phyloP scores from a whole-genome alignment of 2,113 vertebrate genomes.

The Hiodon alosoides region DNA sequence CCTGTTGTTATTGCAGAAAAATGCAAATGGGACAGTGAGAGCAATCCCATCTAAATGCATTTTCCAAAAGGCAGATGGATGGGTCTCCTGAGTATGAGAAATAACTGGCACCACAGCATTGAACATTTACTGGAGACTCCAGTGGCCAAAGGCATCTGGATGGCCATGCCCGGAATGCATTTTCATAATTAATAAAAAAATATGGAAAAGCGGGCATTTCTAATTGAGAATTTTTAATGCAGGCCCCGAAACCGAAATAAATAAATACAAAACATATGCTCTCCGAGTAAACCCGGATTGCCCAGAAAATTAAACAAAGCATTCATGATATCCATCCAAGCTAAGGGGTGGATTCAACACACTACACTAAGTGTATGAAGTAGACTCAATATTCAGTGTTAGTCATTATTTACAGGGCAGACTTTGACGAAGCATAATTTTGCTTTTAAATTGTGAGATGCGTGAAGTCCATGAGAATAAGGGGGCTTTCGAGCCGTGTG shows the following conservation, averaged over 20 bases:
- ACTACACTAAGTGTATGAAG: too few species aligned
- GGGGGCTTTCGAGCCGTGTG: not conserved
- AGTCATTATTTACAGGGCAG: too few species aligned
- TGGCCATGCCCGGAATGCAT: constrained; percentile 19
- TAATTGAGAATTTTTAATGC: constrained; percentile 6
- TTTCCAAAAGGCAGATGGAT: constrained; percentile 26
- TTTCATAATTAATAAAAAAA: constrained; percentile 30
- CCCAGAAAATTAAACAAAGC: not conserved
- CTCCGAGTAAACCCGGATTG: not conserved
- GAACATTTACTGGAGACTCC: constrained; percentile 27
- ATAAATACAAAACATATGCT: not conserved
- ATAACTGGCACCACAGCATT: constrained; percentile 21
- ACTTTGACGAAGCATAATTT: too few species aligned
- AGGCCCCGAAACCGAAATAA: not conserved
- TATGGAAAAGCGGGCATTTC: constrained; percentile 12
- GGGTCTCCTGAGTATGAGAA: constrained; percentile 5
- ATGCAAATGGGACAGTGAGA: constrained; percentile 20
- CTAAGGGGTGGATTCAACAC: too few species aligned
- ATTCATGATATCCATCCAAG: too few species aligned
- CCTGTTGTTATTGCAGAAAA: constrained; percentile 19
- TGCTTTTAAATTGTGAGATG: not conserved
- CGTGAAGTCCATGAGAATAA: not conserved
- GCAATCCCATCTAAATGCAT: constrained; percentile 17
- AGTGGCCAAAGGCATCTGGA: constrained; percentile 27
- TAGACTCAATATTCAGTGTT: too few species aligned